These are phyloP conservation scores for Glareola pratincola DNA, from an alignment of 2,113 vertebrate genomes.

Conservation along the genomic window DNA sequence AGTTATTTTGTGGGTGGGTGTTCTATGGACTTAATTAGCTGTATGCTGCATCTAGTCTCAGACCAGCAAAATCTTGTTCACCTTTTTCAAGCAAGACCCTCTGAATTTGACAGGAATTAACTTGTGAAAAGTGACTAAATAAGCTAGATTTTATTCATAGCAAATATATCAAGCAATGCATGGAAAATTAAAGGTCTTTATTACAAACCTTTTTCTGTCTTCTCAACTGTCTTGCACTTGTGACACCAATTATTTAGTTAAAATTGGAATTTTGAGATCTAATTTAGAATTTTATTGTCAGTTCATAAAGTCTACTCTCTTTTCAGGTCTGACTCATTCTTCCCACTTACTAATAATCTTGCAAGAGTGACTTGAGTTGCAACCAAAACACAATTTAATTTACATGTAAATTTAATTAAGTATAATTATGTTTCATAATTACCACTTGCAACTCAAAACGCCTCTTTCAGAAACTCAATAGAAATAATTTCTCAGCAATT, in stretches of 20 bases:
- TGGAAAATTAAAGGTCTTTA: neutral
- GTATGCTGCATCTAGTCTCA: neutral
- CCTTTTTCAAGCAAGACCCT: neutral
- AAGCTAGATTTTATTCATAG: neutral
- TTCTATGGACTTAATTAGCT: neutral
- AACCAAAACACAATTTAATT: conserved; percentile 61
- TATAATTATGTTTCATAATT: conserved; percentile 46
- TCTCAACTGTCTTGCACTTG: neutral
- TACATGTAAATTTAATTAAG: conserved; percentile 64
- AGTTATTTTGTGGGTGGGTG: neutral
- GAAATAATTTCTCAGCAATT: conserved; percentile 19
- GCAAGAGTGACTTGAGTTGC: neutral
- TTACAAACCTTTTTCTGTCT: neutral
- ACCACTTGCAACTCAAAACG: conserved; percentile 41
- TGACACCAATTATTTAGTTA: conserved; percentile 17
- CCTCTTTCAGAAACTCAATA: conserved; percentile 20
- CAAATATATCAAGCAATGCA: neutral
- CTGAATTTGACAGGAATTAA: neutral
- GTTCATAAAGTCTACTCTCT: neutral
- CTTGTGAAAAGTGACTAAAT: neutral
- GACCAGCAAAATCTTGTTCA: neutral
- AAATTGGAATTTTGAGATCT: conserved; percentile 47
- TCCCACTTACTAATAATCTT: conserved; percentile 29
- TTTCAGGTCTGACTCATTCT: conserved; percentile 16
- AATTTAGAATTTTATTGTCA: conserved; percentile 41